A percentile compares a stretch with the other conserved stretches of the same genome.
These are phyloP conservation scores for Ceryle rudis DNA, from an alignment of 2,797 vertebrate species.

Conservation along the genomic window DNA sequence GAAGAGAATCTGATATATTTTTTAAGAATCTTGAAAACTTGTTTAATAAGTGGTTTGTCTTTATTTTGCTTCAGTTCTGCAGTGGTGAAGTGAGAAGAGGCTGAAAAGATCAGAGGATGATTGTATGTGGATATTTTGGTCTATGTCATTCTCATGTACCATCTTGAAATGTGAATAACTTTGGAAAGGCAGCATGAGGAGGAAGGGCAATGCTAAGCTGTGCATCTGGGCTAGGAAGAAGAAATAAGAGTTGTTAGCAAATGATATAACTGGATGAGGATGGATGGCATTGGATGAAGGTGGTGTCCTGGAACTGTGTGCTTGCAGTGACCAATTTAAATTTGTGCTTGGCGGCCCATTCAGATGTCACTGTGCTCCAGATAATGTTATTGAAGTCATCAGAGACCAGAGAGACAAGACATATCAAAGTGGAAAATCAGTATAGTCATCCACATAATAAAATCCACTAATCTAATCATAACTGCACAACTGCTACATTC, in stretches of 20 bases:
- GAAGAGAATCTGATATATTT: neutral
- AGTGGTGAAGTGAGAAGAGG: neutral
- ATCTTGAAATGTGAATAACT: neutral
- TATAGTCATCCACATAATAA: conserved; percentile 11
- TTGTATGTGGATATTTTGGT: neutral
- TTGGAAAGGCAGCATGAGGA: neutral
- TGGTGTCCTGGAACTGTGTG: neutral
- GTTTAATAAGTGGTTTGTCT: neutral
- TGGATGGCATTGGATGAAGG: neutral
- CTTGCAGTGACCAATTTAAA: neutral
- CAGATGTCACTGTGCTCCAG: neutral
- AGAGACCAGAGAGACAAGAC: neutral
- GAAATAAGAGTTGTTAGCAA: neutral
- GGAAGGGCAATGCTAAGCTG: neutral
- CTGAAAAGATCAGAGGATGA: neutral
- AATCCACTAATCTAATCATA: conserved; percentile 32
- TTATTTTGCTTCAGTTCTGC: neutral
- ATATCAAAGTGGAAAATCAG: conserved; percentile 10
- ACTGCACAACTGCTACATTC: neutral
- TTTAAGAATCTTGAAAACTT: neutral
- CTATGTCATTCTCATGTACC: neutral
- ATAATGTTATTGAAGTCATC: neutral
- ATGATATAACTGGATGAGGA: neutral
- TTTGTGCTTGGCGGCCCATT: neutral
- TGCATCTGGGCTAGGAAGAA: neutral